Evolutionary conservation across 2,888 invertebrate genomes (phyloP), one percentile per base, ranked within the genome.

Genomic region (Phoronis australis): DNA sequence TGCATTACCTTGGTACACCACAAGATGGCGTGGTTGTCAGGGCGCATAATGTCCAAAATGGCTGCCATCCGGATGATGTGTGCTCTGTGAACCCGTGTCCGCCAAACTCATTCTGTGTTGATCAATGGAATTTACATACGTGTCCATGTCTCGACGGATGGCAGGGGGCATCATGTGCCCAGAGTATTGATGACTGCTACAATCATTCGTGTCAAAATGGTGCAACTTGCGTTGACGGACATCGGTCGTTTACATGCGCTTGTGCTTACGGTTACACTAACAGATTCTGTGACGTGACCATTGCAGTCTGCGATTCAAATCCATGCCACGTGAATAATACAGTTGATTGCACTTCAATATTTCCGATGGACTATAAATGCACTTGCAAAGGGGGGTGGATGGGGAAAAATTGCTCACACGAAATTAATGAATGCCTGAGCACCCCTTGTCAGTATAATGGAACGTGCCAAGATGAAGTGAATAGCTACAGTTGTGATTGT

Each of bases 71-170:
- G 23, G 62, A 63, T 24, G 54, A 62, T 31, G 57, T 65, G 12
- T 73, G 73, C 54, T n/a, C 22, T 1, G 37, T 51, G 12, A 59
- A 60, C 37, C 61, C 63, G 1, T 73, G 73, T 54, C 60, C 62
- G 4, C 52, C 46, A 4, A 64, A 71, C 47, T 48, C 69, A 2
- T 51, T 52, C 26, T 73, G 73, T 52, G 39, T 47, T 4, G 66
- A 68, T 51, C 40, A 54, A 3, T 71, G 72, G 70, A 71, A 72
- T 54, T 40, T 41, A 4, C 57, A 59, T 45, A 42, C 50, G 1
- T 73, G 73, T 47, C 52, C 56, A 0, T 73, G 73, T 58, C 39
- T 59, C 2, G 57, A 54, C 1, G 73, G 71, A 0, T 73, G 71
- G 71, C 50, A 59, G 35, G 73, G 70, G 6, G 22, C n/a, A 0